Base-by-base conservation (phyloP, 2,888 invertebrate species). In the Eledona agricola region DNA sequence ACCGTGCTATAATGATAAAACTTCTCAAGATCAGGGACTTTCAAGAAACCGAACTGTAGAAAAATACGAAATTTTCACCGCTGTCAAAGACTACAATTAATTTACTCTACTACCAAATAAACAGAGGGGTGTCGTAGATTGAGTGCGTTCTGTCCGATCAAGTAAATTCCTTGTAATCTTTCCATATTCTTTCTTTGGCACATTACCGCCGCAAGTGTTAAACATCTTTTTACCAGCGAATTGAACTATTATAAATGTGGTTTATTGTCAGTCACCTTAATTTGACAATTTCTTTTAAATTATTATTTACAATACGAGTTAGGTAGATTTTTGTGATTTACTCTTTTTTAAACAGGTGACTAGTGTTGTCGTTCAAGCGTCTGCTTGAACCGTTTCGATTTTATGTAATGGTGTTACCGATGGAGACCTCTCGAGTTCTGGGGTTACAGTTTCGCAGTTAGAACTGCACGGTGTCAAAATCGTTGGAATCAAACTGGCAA, bases 401-500 rank as follows among this genome's bases (percentile, higher is more conserved):
- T 77, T 73, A 73, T 85, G 85, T 55, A 79, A 69, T 40, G 85
- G 80, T 71, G 83, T 65, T 71, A 81, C 67, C 64, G 79, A 76
- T 72, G 84, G 76, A 67, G 81, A 74, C 69, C 77, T 72, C 56
- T 79, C 79, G 65, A 79, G 71, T 64, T 79, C 78, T 7, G 80
- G 80, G 28, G 80, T 81, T 3, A 69, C 65, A 3, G 65, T 64
- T 7, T 80, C 79, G 58, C 80, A 80, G 52, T 80, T 77, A 43
- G 80, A 79, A 58, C 81, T 82, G 69, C 78, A 79, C 2, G 82
- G 81, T 46, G 81, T 82, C 38, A 79, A 69, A 28, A 84, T 81
- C 7, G 84, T 82, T 7, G 86, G 85, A 59, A 87, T 82, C 63
- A 88, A 72, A 66, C 87, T 87, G 7, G 86, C 84, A 46, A 86